phyloP scores from a whole-genome alignment of 2,113 vertebrate species.

The Coreoperca whiteheadi region DNA sequence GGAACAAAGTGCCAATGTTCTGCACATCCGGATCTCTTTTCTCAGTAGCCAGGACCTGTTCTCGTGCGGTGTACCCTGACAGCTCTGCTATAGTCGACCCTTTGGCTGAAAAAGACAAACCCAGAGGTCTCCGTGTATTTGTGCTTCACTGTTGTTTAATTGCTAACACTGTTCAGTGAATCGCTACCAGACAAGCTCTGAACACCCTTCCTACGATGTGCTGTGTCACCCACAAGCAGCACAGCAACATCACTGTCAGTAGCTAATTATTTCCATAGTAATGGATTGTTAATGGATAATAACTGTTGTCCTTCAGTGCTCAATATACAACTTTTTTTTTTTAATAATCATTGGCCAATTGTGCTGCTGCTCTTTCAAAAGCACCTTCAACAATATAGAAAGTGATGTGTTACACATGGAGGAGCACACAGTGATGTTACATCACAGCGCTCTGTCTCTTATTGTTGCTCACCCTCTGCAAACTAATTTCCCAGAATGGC shows the following conservation, averaged over 20 bases:
- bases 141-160: not conserved
- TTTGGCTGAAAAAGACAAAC: no score
- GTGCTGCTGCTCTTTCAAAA: not conserved
- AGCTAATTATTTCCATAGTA: no score
- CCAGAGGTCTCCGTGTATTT: not conserved
- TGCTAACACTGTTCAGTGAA: not conserved
- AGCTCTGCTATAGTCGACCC: not conserved
- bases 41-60: not conserved
- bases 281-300: not conserved
- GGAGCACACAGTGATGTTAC: constrained; percentile 1
- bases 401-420: no score
- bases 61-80: not conserved
- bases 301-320: not conserved
- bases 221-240: not conserved
- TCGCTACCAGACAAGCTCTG: not conserved
- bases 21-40: not conserved
- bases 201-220: not conserved
- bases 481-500: constrained; percentile 9
- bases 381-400: no score
- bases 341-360: not conserved
- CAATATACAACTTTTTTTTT: not conserved
- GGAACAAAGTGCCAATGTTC: not conserved
- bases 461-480: not conserved
- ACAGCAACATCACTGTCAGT: not conserved
- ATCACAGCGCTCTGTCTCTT: not conserved